Conservation (phyloP, 2,113 vertebrate genomes). For the Chroicocephalus ridibundus region DNA sequence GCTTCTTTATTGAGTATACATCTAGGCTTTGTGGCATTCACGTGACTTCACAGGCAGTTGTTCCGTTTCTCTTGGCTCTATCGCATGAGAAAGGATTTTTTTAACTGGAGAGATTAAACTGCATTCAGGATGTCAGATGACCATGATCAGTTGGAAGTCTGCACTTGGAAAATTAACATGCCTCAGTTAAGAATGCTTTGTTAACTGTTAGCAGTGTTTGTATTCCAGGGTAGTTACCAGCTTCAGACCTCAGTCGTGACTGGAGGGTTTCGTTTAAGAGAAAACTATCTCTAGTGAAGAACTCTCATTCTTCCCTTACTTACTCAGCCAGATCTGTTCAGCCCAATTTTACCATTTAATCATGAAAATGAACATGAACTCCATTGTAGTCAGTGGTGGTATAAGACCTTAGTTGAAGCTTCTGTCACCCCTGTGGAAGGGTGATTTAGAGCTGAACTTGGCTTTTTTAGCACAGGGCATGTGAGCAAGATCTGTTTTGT, state of each 20-base stretch:
- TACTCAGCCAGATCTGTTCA: not conserved
- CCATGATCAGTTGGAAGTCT: not conserved
- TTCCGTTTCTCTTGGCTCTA: not conserved
- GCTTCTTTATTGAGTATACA: not conserved
- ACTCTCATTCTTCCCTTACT: not conserved
- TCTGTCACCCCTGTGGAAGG: not conserved
- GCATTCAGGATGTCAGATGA: not conserved
- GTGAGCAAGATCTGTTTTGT: not conserved
- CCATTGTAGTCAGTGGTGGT: not conserved
- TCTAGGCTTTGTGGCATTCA: not conserved
- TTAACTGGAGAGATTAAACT: not conserved
- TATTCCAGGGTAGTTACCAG: not conserved
- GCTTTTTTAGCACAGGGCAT: not conserved
- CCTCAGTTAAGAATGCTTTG: not conserved
- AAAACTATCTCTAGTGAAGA: not conserved
- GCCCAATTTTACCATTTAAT: not conserved
- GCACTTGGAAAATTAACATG: not conserved
- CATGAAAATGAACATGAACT: not conserved
- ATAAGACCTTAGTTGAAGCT: not conserved
- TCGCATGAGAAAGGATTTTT: not conserved
- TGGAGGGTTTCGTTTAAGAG: not conserved
- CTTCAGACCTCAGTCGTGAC: not conserved
- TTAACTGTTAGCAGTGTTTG: not conserved
- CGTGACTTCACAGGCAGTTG: not conserved
- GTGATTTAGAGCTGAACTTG: not conserved